Base-by-base conservation (phyloP, 2,888 invertebrate genomes). In the Xiphydria camelus region DNA sequence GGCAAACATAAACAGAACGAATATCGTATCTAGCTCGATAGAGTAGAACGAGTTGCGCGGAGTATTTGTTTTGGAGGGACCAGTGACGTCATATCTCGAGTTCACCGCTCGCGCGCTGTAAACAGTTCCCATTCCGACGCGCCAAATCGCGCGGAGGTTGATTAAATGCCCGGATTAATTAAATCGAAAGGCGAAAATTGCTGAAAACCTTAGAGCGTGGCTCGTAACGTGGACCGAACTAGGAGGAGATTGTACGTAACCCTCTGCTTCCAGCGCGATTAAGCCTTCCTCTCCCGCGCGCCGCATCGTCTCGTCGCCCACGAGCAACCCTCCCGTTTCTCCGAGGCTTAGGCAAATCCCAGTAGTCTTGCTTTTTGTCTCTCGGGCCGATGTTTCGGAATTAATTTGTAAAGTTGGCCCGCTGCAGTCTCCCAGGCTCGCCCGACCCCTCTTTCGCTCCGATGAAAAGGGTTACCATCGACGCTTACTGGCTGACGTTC, bases 361-460 rank as follows among this genome's bases (percentile, higher is more conserved):
- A 41, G 47, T 49, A 37, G 45, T 47, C 51, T 52, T 47, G 52
- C 52, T 54, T 48, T 49, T 53, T 52, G 50, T 52, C 47, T 47
- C 52, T 46, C 47, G 21, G 31, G 55, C 55, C 61, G 55, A 64
- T 67, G 62, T 67, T 61, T 62, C 57, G 62, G 64, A 66, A 66
- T 67, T 67, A 66, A 67, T 67, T 62, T 60, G 49, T 47, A 55
- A 64, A 67, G 62, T 66, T 64, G 55, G 57, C 56, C 50, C 47
- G 49, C 39, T 51, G 46, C 45, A 43, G 38, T 45, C 55, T 46
- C 48, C 45, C 49, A 47, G 35, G 23, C 26, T 36, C 36, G 20
- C 19, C 19, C 25, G 7, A 10, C 12, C 4, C 26, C 26, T 10
- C 2, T 10, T 26, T 26, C 26, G 14, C 7, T 14, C 26, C 26